Evolutionary conservation across 2,888 invertebrate genomes (phyloP), one percentile per base, ranked within the genome.

Genomic region (Dermolepida albohirtum): DNA sequence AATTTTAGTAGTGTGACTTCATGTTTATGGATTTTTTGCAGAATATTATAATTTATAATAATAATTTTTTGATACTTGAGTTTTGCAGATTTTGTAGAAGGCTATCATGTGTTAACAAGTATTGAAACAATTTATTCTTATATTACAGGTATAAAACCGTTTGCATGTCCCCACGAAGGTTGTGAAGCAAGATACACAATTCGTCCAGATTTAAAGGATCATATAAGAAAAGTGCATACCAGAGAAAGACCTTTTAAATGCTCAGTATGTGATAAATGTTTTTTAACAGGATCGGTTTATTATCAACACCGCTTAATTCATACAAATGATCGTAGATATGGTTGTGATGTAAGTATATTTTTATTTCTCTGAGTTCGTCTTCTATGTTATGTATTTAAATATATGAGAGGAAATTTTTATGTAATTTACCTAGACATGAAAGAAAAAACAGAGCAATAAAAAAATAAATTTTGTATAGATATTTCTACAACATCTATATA

Each of bases 231-330:
- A 76, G 89, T 88, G 22, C 89, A 89, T 70, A 89, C 89, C 0
- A 84, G 88, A n/a, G 89, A 89, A 75, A 80, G 89, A 0, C 89
- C 89, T 0, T 89, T 88, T 74, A 88, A 88, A 71, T 89, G 89
- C 70, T 81, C 85, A 34, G 86, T 88, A 6, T 89, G 89, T 72
- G 85, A 86, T 54, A 89, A 89, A 76, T 86, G 88, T 14, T 89
- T 89, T 73, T 78, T 89, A 2, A 89, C 89, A 0, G 89, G 89
- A 0, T 89, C 88, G 0, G 89, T 89, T 6, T 89, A 87, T 72
- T 89, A 89, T 75, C 89, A 89, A 73, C 89, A 89, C 75, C 83
- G 89, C 5, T 78, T 89, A 7, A 89, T 89, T 68, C 89, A 89
- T 71, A 87, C 88, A 0, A 88, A 88, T 8, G 89, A 89, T 74